Evolutionary conservation across 2,113 vertebrate species (phyloP), one percentile per base, ranked within the genome.

Genomic region (Centrocercus urophasianus): DNA sequence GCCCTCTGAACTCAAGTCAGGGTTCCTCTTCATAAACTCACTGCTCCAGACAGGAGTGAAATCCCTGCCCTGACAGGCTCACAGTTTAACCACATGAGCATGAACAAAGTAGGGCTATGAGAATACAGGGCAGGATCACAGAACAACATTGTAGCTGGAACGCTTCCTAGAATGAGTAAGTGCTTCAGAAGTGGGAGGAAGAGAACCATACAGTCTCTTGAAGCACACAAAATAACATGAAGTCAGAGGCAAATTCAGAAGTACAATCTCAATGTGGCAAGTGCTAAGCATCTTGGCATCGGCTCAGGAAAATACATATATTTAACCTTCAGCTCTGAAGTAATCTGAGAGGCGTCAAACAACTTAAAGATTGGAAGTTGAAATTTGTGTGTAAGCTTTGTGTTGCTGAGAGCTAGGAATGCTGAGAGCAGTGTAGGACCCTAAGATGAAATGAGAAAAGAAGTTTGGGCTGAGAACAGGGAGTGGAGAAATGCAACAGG

Each of bases 141-240:
- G 90, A 94, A 87, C 75, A 94, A 78, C 43, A 14, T 27, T 10
- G 86, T 67, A 90, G 57, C 69, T 96, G 92, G 93, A 97, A 94
- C 88, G 79, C 69, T 95, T 96, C 90, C 94, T 93, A 93, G 86
- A 92, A 93, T 94, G 94, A 97, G 83, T 94, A 95, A 83, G 91
- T 93, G 78, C 82, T 91, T 96, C 77, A 96, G 84, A 91, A 94
- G 93, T 95, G 92, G 93, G 94, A 95, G 91, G 94, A 96, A 94
- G 48, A 93, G 90, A 94, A 94, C 83, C 86, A 69, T 73, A 94
- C 67, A 79, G 76, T 64, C 90, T 90, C 90, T 83, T 83, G 90
- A 95, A 95, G 84, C 88, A 95, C 83, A 96, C 72, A 88, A 87
- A 91, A 93, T 69, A 97, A 95, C 82, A 89, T 64, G n/a, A 93